A percentile compares a stretch with the other conserved stretches of the same genome.
Conservation (phyloP, 2,888 invertebrate species). For the Rhogogaster chlorosoma region DNA sequence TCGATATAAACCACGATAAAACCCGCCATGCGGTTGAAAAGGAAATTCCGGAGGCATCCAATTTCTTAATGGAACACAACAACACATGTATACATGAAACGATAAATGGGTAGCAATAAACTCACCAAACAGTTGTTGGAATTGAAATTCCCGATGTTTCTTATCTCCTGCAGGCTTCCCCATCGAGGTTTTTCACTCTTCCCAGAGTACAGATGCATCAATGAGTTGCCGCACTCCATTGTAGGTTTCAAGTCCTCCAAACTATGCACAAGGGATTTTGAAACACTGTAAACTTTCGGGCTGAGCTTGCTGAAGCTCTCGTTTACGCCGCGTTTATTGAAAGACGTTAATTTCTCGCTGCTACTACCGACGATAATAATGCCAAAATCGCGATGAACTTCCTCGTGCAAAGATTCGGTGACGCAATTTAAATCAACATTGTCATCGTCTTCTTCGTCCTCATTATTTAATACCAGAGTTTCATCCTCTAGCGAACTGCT, state of each 20-base stretch:
- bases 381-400: slow-evolving; percentile 15
- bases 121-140: slow-evolving; percentile 70
- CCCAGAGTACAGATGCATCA: slow-evolving; percentile 64
- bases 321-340: not conserved
- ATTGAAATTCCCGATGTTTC: slow-evolving; percentile 72
- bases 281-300: slow-evolving; percentile 83
- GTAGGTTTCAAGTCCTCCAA: slow-evolving; percentile 75
- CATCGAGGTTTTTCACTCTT: slow-evolving; percentile 76
- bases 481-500: not conserved
- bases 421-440: not conserved
- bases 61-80: not conserved
- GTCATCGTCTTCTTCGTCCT: not conserved
- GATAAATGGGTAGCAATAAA: not conserved
- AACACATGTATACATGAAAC: not conserved
- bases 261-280: slow-evolving; percentile 75
- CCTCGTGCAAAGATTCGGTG: not conserved
- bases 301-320: slow-evolving; percentile 80
- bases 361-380: not conserved
- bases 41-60: not conserved
- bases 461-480: not conserved
- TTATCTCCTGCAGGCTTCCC: slow-evolving; percentile 85
- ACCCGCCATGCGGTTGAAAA: not conserved
- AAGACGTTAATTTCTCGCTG: not conserved
- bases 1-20: not conserved
- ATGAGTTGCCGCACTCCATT: slow-evolving; percentile 62